Evolutionary conservation across 2,888 invertebrate genomes (phyloP), one percentile per base, ranked within the genome.

Genomic region (Poecilobothrus nobilitatus): DNA sequence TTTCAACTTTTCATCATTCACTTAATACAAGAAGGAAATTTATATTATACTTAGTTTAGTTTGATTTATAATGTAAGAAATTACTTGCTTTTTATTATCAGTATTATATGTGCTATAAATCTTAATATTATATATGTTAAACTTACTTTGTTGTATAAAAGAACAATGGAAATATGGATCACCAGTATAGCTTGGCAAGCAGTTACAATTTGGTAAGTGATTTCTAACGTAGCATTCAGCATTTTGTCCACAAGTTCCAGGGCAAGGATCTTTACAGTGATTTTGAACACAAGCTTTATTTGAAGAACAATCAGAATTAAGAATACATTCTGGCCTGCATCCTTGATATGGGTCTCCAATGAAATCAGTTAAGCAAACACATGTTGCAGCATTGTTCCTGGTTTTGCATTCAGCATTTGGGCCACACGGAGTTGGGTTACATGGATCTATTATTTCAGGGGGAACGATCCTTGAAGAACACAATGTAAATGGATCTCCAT

Each of bases 281-380:
- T 87, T 89, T 72, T 86, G 86, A 44, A 89, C 83, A 76, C 91
- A 91, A 18, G 90, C 89, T 75, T 84, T 86, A 74, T 88, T 86
- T 66, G 87, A 87, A 5, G 88, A 83, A 79, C 91, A 91, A 76
- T 91, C 91, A 0, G 88, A 87, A 78, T 90, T 89, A 0, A 89
- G 79, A 0, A 87, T 83, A 80, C 91, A 91, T 82, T 91, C 91
- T 0, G 90, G 90, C 75, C 89, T 84, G 76, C 91, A 91, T n/a
- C 87, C 86, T 79, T 89, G 89, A 74, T 91, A 91, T 7, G 92
- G 91, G 80, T 92, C 89, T 68, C 92, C 92, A 73, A 87, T 87
- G 77, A 88, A 91, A 65, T 88, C 89, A 12, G 86, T 83, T 64
- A 89, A 81, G 78, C 92, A 92, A 72, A 87, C 84, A 75, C 92